Evolutionary conservation across 2,797 vertebrate species (phyloP), one percentile per base, ranked within the genome.

Genomic region (Onychomys arenicola): DNA sequence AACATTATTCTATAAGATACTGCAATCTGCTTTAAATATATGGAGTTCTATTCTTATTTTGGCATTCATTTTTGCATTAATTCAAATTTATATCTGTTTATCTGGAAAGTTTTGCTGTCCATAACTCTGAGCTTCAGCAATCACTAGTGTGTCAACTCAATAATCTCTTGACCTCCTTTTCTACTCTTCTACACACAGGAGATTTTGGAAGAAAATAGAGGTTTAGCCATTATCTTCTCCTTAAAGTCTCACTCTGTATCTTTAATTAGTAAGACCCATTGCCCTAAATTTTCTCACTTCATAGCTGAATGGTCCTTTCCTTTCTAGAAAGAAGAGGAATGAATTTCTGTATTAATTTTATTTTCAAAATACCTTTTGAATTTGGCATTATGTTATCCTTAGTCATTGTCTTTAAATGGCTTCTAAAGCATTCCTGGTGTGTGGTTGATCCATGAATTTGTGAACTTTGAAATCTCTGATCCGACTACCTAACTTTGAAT

Each of bases 21-120:
- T 19, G 0, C 6, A 87, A 43, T 19, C 69, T 71, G 34, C 32
- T 65, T 94, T 75, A 89, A 80, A 93, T 40, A 32, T 46, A 37
- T 96, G 34, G 93, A 37, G 5, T 65, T 88, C 59, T 91, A 13
- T 52, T 23, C 92, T 84, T 85, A 73, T 76, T 87, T 86, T 71
- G 55, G 46, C 29, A 55, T n/a, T 80, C 46, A 55, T 77, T 16
- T 46, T 81, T 78, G 29, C 73, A n/a, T 85, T 49, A 43, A 49
- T 82, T 14, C n/a, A 83, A 52, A 75, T 84, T 46, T 86, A 49
- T 37, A 34, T 59, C 78, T 37, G 63, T 76, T 76, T 55, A 57
- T 55, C 34, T 57, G 67, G 25, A 52, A 69, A 13, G 8, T 25
- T 65, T 85, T 57, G 49, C 78, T 88, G 25, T 88, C 25, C 40